A percentile compares a stretch with the other conserved stretches of the same genome.
These are phyloP conservation scores for Bombyx mandarina DNA, from an alignment of 1,140 invertebrate species.

Conservation along the genomic window DNA sequence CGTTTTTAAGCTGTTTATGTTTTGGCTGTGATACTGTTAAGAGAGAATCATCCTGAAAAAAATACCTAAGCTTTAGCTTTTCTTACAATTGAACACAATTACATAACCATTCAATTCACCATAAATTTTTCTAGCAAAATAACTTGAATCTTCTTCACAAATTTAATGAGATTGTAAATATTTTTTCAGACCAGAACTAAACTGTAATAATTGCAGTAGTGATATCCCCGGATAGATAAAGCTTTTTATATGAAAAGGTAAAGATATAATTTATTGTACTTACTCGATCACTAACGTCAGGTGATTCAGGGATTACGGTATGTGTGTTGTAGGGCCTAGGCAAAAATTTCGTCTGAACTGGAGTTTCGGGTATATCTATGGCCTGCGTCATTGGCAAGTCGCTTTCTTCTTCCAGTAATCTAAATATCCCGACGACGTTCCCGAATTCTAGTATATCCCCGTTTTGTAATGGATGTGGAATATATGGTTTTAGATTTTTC, in stretches of 20 bases:
- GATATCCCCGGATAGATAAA: no score
- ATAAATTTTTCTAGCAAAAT: background rate
- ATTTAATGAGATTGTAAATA: no score
- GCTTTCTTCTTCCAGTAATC: constrained; percentile 40
- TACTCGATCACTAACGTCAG: constrained; percentile 53
- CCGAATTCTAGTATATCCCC: constrained; percentile 58
- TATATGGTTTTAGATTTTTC: constrained; percentile 47
- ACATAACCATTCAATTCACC: background rate
- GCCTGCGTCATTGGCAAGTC: constrained; percentile 55
- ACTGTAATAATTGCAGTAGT: no score
- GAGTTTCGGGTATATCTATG: constrained; percentile 48
- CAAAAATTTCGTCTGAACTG: constrained; percentile 21
- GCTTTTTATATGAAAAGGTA: background rate
- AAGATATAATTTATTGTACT: constrained; percentile 9
- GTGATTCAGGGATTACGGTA: constrained; percentile 49
- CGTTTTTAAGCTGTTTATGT: constrained; percentile 29
- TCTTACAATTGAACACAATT: background rate
- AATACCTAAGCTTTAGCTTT: constrained; percentile 5
- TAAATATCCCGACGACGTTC: constrained; percentile 47
- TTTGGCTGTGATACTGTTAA: constrained; percentile 37
- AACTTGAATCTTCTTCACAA: background rate
- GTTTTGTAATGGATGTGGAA: constrained; percentile 41
- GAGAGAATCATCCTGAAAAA: constrained; percentile 55
- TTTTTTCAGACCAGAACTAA: no score
- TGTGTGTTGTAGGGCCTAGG: constrained; percentile 25